Evolutionary conservation across 2,113 vertebrate species (phyloP).

Genomic region (Pelecanoides urinatrix): DNA sequence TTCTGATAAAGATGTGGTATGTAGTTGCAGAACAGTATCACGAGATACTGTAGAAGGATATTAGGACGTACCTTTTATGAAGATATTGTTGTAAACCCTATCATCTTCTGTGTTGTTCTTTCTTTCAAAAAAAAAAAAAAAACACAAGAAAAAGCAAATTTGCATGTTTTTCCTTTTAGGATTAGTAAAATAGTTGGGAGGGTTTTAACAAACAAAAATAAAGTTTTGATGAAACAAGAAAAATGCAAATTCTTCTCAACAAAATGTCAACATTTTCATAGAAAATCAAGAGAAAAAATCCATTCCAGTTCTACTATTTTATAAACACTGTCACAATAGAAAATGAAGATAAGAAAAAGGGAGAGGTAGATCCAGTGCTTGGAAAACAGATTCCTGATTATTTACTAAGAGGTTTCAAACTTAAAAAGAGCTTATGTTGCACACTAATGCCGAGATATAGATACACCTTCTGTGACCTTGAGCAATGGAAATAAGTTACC

Average conservation of each 20-base stretch:
- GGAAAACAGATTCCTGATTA: neutral
- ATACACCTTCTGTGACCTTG: neutral
- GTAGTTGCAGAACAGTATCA: neutral
- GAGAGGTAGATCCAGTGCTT: neutral
- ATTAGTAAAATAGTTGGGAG: neutral
- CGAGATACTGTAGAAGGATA: neutral
- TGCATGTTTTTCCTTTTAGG: neutral
- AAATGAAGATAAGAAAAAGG: neutral
- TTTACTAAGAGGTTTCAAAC: neutral
- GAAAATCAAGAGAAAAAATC: neutral
- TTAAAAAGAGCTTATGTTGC: neutral
- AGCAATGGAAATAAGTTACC: neutral
- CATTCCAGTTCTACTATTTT: neutral
- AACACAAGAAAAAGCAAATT: neutral
- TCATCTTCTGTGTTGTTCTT: neutral
- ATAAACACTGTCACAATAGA: neutral
- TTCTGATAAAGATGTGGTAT: accelerated
- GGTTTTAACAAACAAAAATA: neutral
- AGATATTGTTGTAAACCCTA: neutral
- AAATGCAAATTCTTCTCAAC: neutral
- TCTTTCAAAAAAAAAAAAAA: neutral
- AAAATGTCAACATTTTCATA: neutral
- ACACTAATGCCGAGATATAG: neutral
- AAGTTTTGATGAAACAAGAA: neutral
- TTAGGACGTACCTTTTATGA: neutral